Evolutionary conservation across 1,140 invertebrate species (phyloP), one percentile per base, ranked within the genome.

Genomic region (Apis laboriosa): DNA sequence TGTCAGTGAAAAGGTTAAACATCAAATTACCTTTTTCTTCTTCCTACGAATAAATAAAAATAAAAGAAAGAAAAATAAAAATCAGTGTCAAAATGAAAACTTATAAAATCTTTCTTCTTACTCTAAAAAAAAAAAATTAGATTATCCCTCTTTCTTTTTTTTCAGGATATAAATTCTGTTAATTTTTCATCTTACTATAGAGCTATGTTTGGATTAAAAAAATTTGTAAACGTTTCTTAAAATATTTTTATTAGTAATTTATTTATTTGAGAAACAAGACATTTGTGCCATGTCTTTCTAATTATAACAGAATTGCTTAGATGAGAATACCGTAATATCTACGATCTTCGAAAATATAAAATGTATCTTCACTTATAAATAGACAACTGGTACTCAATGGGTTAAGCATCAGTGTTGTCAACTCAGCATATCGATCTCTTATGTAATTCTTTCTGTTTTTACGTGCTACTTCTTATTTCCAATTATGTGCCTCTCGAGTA

Each of bases 371-470:
- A 9, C 28, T 51, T 74, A 74, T 80, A 80, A 80, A 80, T 80
- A 80, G 78, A 34, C 70, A 49, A 17, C 24, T 63, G 51, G 71
- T 24, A 74, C 78, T 74, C 66, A 58, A 74, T 17, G 71, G 71
- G 71, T 66, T 72, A 80, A 80, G 70, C 61, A 56, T 80, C 78
- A 43, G 51, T 80, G 70, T 74, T 80, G 71, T 55, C 19, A 80
- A 71, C 71, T 80, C 71, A 15, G n/a, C 60, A 43, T 66, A 80
- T 56, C 51, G 78, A 80, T 80, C 78, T 74, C 78, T 74, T 66
- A 73, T 58, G 78, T 64, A 66, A 64, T 80, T 80, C 71, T 74
- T 74, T 80, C 71, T 66, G 78, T 63, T 80, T 80, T 80, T 60
- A 74, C 70, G 61, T 49, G n/a, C 17, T 61, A 49, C 28, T 66